Conservation (phyloP, 64 coral and sea anemone species). For the Dendronephthya gigantea region DNA sequence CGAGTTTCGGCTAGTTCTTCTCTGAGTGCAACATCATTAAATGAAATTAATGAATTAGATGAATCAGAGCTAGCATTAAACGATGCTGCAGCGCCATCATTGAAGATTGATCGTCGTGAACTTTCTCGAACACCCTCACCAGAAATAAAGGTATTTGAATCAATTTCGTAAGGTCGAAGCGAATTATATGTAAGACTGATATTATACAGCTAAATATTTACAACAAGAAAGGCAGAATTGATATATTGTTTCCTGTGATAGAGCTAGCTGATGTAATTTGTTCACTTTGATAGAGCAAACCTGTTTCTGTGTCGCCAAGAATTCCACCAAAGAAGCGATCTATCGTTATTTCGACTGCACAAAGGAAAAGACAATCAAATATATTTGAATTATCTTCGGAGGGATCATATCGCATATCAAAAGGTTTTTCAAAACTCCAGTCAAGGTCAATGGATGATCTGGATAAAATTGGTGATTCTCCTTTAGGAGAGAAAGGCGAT, state of each 20-base stretch:
- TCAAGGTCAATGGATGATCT: slow-evolving; percentile 8
- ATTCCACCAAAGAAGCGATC: not conserved
- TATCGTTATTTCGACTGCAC: not conserved
- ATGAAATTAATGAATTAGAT: not conserved
- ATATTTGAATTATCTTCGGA: not conserved
- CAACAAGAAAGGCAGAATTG: no score
- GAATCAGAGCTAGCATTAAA: not conserved
- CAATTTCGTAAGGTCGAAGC: not conserved
- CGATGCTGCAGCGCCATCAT: not conserved
- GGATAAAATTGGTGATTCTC: not conserved
- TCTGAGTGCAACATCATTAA: not conserved
- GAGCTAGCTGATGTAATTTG: no score
- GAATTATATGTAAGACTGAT: no score
- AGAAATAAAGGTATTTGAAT: not conserved
- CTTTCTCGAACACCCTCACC: not conserved
- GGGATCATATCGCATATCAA: not conserved
- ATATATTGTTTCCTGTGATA: no score
- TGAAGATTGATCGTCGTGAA: not conserved
- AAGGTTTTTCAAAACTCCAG: not conserved
- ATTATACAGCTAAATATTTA: no score
- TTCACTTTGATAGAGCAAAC: no score
- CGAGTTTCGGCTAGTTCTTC: not conserved
- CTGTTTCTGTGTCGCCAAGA: not conserved
- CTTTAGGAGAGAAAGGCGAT: not conserved
- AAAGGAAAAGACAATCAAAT: slow-evolving; percentile 3